phyloP scores from a whole-genome alignment of 2,797 vertebrate species.

The Scolopax rusticola region DNA sequence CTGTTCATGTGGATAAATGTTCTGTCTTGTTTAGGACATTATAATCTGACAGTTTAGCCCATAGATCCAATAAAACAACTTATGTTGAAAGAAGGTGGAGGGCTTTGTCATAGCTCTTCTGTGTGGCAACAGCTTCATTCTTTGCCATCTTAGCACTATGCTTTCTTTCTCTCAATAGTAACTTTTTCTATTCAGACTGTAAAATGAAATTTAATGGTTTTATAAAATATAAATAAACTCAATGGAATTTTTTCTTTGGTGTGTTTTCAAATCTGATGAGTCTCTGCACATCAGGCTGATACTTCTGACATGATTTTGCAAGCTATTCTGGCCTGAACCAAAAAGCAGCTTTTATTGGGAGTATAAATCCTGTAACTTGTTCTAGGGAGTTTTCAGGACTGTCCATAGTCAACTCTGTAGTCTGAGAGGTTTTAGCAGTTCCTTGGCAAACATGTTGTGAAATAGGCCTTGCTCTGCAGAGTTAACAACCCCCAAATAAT shows the following conservation, averaged over 20 bases:
- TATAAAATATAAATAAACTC: background rate
- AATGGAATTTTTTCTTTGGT: background rate
- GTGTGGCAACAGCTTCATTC: background rate
- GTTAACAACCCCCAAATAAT: background rate
- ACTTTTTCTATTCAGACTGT: background rate
- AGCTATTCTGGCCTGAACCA: background rate
- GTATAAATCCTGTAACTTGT: background rate
- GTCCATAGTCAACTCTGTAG: background rate
- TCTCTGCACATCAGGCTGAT: background rate
- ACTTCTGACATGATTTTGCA: background rate
- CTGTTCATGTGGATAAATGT: background rate
- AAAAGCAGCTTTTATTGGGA: background rate
- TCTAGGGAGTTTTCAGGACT: background rate
- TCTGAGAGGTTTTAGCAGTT: background rate
- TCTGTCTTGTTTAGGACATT: background rate
- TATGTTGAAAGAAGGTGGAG: background rate
- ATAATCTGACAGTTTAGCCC: background rate
- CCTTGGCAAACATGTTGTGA: background rate
- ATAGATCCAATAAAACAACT: background rate
- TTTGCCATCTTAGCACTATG: background rate
- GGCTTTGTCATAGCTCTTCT: background rate
- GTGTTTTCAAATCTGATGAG: background rate
- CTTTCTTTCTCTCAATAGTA: background rate
- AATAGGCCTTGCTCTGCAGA: background rate
- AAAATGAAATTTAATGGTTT: background rate